phyloP scores from a whole-genome alignment of 2,797 vertebrate genomes.

The Erpetoichthys calabaricus region DNA sequence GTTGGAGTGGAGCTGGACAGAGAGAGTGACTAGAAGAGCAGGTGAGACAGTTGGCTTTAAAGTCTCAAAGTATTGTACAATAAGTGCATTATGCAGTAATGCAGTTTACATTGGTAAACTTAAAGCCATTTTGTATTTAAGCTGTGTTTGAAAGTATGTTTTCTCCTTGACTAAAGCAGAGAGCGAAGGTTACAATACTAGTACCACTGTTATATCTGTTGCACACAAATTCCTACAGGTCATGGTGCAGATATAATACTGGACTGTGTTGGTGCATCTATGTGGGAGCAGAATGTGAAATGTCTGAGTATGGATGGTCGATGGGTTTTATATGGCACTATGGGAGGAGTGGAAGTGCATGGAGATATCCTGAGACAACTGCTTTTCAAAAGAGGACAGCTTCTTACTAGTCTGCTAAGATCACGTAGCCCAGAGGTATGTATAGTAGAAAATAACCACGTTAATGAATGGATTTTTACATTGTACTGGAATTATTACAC shows the following conservation, averaged over 20 bases:
- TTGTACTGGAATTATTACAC: neutral
- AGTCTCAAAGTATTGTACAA: no score
- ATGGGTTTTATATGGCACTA: constrained; percentile 68
- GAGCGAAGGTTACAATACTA: no score
- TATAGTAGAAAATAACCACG: constrained; percentile 4
- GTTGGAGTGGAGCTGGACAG: no score
- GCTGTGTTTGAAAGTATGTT: no score
- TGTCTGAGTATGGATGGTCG: constrained; percentile 57
- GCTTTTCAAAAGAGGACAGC: constrained; percentile 58
- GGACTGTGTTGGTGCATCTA: constrained; percentile 58
- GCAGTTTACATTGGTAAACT: no score
- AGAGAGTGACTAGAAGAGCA: no score
- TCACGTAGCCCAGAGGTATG: constrained; percentile 50
- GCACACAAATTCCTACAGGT: constrained; percentile 32
- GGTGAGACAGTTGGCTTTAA: no score
- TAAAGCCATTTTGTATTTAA: no score
- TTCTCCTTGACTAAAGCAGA: no score
- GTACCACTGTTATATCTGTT: constrained; percentile 10
- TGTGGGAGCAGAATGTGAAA: constrained; percentile 65
- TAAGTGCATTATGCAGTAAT: no score
- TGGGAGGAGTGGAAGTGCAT: constrained; percentile 48
- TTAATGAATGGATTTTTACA: neutral
- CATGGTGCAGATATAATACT: constrained; percentile 65
- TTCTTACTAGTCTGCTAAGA: constrained; percentile 57
- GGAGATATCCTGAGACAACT: constrained; percentile 62